phyloP scores from a whole-genome alignment of 2,113 vertebrate genomes.

The Oryctolagus cuniculus region mOryCun1.1 NC_091433.1:137459501-137460000 shows the following conservation, averaged over 20 bases:
- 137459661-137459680: conserved; percentile 87
- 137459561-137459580: conserved; percentile 89
- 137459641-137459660: conserved; percentile 80
- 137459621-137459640: conserved; percentile 87
- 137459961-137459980: conserved; percentile 75
- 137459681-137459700: conserved; percentile 83
- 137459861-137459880: conserved; percentile 81
- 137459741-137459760: conserved; percentile 64
- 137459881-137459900: conserved; percentile 65
- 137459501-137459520: conserved; percentile 88
- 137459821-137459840: conserved; percentile 83
- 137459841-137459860: conserved; percentile 80
- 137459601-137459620: conserved; percentile 86
- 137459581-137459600: conserved; percentile 92
- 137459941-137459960: conserved; percentile 80
- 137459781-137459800: conserved; percentile 85
- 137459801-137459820: conserved; percentile 72
- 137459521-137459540: conserved; percentile 93
- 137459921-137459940: not conserved
- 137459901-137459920: conserved; percentile 56
- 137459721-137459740: conserved; percentile 84
- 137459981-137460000: conserved; percentile 72
- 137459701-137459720: conserved; percentile 84
- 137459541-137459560: conserved; percentile 90
- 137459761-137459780: conserved; percentile 71